Conservation (phyloP, 2,797 vertebrate species). For the Pseudochirops cupreus region DNA sequence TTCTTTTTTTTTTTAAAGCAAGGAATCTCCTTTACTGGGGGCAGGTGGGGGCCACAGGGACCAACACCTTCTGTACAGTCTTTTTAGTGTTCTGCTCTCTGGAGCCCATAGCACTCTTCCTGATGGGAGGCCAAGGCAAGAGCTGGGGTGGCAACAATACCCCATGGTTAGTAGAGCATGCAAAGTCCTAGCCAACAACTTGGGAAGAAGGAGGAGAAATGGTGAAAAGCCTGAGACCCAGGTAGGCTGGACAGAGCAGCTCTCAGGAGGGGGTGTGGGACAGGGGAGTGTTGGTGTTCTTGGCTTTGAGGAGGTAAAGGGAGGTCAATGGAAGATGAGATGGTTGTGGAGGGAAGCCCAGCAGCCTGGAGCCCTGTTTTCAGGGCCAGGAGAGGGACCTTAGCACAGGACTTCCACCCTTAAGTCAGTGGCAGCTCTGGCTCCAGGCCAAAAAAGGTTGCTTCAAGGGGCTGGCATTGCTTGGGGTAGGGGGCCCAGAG, state of each 20-base stretch:
- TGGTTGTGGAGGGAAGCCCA: not conserved
- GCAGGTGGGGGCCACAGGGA: constrained; percentile 34
- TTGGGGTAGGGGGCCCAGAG: not conserved
- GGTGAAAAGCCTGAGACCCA: not conserved
- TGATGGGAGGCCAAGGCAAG: not conserved
- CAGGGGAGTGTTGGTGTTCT: not conserved
- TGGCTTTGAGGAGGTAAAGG: not conserved
- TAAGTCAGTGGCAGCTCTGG: not conserved
- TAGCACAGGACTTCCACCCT: not conserved
- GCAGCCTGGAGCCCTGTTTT: not conserved
- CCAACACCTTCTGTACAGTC: constrained; percentile 68
- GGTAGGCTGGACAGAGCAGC: not conserved
- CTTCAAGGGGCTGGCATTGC: not conserved
- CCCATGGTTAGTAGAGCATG: constrained; percentile 76
- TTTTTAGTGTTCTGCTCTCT: constrained; percentile 74
- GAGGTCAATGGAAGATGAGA: constrained; percentile 12
- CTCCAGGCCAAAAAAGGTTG: not conserved
- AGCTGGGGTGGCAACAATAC: constrained; percentile 4
- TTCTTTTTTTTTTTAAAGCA: not conserved
- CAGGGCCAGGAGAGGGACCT: not conserved
- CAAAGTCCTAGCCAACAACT: constrained; percentile 69
- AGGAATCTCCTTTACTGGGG: constrained; percentile 78
- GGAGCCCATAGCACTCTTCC: not conserved
- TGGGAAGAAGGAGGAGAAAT: not conserved
- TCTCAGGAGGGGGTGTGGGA: not conserved